These are phyloP conservation scores for Melanchra persicariae DNA, from an alignment of 2,888 invertebrate species.

Conservation along the genomic window DNA sequence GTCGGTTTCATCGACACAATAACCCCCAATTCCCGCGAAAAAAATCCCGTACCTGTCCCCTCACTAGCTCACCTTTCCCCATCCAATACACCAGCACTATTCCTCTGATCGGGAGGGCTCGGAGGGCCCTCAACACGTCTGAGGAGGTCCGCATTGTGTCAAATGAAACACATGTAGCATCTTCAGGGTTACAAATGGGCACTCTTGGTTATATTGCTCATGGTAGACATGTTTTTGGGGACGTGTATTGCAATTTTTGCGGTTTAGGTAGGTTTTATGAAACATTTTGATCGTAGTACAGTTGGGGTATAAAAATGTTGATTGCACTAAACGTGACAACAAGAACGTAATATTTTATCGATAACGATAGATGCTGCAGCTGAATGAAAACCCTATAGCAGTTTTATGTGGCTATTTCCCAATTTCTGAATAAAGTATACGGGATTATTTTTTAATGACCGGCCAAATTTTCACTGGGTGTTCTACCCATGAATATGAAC, in stretches of 20 bases:
- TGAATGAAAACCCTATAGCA: too few relatives aligned
- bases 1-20: too few relatives aligned
- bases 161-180: conserved; percentile 75
- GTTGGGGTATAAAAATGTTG: too few relatives aligned
- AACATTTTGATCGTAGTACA: too few relatives aligned
- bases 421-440: too few relatives aligned
- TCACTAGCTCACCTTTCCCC: conserved; percentile 37
- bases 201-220: conserved; percentile 54
- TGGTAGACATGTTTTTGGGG: conserved; percentile 33
- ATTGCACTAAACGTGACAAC: too few relatives aligned
- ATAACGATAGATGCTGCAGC: too few relatives aligned
- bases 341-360: too few relatives aligned
- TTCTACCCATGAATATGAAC: too few relatives aligned
- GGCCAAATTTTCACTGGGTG: too few relatives aligned
- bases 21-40: neutral
- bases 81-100: conserved; percentile 53
- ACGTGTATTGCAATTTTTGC: conserved; percentile 17
- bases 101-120: conserved; percentile 64
- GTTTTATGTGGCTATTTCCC: too few relatives aligned
- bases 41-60: conserved; percentile 21
- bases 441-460: too few relatives aligned
- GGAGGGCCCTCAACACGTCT: conserved; percentile 70
- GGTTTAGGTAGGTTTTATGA: neutral
- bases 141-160: conserved; percentile 71
- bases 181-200: conserved; percentile 67